A percentile compares a stretch with the other conserved stretches of the same genome.
Evolutionary conservation across 2,113 vertebrate species (phyloP).

Genomic region (Dipodomys stephensi): DNA sequence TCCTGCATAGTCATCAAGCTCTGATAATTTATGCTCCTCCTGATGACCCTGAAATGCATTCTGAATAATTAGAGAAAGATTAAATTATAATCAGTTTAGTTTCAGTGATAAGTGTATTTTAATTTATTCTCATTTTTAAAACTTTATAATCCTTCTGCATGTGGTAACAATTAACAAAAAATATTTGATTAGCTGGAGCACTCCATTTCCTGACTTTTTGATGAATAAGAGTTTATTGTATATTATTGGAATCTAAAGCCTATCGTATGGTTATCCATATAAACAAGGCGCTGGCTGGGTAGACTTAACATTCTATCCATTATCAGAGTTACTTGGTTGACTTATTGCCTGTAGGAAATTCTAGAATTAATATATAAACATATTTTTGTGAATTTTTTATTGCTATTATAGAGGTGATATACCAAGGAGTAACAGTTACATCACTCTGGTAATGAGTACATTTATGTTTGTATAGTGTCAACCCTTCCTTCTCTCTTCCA

Average conservation of each 20-base stretch:
- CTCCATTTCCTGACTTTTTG: constrained; percentile 70
- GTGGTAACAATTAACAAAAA: constrained; percentile 80
- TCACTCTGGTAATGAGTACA: too few species aligned
- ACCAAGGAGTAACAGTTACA: too few species aligned
- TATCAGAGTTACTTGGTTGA: background rate
- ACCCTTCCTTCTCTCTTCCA: too few species aligned
- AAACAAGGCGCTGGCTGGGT: background rate
- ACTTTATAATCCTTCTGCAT: constrained; percentile 79
- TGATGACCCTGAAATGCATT: constrained; percentile 82
- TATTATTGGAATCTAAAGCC: background rate
- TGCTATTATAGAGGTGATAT: too few species aligned
- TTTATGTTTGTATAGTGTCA: too few species aligned
- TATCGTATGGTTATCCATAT: background rate
- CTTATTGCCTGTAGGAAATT: background rate
- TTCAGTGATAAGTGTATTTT: constrained; percentile 82
- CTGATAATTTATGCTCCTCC: constrained; percentile 80
- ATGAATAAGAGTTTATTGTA: constrained; percentile 58
- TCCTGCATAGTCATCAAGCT: constrained; percentile 80
- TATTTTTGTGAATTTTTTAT: too few species aligned
- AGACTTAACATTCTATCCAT: background rate
- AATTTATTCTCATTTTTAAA: constrained; percentile 83
- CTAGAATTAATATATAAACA: constrained; percentile 15
- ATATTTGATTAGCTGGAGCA: constrained; percentile 80
- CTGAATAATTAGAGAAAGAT: constrained; percentile 83
- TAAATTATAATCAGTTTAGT: constrained; percentile 84